phyloP scores from a whole-genome alignment of 53 echinoderm and acorn worm genomes.

The Holothuria leucospilota region DNA sequence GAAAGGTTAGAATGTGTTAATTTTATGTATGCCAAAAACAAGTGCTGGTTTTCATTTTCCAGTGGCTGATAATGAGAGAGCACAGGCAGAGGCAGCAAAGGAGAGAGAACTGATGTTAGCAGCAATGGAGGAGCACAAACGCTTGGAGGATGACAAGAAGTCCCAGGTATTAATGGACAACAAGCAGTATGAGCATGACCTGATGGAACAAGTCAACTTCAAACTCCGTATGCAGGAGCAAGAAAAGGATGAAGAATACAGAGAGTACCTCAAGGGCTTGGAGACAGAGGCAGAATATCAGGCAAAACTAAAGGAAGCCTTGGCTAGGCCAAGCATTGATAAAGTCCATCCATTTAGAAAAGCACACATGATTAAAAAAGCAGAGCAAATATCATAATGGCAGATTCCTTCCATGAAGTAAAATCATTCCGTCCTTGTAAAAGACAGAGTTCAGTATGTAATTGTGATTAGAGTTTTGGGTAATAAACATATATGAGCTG shows the following conservation, averaged over 20 bases:
- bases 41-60: not conserved
- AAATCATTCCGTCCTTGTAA: too few species aligned
- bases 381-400: too few species aligned
- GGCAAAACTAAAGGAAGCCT: conserved; percentile 98
- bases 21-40: too few species aligned
- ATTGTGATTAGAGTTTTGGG: too few species aligned
- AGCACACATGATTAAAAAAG: conserved; percentile 70
- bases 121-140: conserved; percentile 93
- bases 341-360: conserved; percentile 93
- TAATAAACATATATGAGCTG: too few species aligned
- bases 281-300: conserved; percentile 97
- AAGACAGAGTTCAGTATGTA: too few species aligned
- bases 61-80: conserved; percentile 82
- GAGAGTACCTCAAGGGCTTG: conserved; percentile 87
- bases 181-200: conserved; percentile 81
- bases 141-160: conserved; percentile 88
- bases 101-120: conserved; percentile 91
- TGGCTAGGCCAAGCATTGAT: conserved; percentile 92
- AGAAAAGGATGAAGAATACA: conserved; percentile 85
- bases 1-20: too few species aligned
- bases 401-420: too few species aligned
- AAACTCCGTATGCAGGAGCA: conserved; percentile 66
- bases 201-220: conserved; percentile 80
- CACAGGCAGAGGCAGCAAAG: conserved; percentile 70
- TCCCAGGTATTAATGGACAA: conserved; percentile 66